phyloP scores from a whole-genome alignment of 2,113 vertebrate genomes.

The Platichthys stellatus region DNA sequence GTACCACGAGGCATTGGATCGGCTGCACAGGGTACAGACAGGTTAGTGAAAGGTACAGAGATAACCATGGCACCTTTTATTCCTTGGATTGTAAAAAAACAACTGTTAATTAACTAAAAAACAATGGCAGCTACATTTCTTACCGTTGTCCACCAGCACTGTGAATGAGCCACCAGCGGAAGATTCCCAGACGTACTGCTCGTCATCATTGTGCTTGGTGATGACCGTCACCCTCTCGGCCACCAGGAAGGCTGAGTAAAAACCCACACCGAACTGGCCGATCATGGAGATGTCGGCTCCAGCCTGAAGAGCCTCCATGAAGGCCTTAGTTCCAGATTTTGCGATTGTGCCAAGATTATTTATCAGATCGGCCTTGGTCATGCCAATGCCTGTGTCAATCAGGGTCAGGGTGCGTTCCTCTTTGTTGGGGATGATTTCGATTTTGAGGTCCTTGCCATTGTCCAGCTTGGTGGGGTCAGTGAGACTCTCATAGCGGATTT shows the following conservation, averaged over 20 bases:
- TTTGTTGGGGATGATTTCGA: constrained; percentile 83
- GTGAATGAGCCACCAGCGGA: constrained; percentile 87
- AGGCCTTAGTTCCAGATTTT: constrained; percentile 87
- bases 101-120: neutral
- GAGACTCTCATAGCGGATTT: constrained; percentile 87
- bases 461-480: constrained; percentile 85
- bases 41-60: constrained; percentile 1
- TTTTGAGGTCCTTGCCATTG: constrained; percentile 85
- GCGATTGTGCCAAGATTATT: constrained; percentile 87
- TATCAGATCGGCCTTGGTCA: constrained; percentile 87
- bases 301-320: constrained; percentile 87
- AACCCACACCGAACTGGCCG: constrained; percentile 87
- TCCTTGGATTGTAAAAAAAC: too few relatives aligned
- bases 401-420: constrained; percentile 80
- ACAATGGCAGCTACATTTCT: constrained; percentile 25
- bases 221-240: constrained; percentile 84
- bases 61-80: too few relatives aligned
- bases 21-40: constrained; percentile 52
- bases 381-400: constrained; percentile 84
- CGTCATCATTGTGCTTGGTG: constrained; percentile 86
- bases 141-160: constrained; percentile 78
- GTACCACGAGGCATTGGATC: constrained; percentile 82
- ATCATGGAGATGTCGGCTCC: constrained; percentile 88
- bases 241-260: constrained; percentile 86
- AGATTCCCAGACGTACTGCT: constrained; percentile 86